Base-by-base conservation (phyloP, 2,888 invertebrate genomes). In the Caenorhabditis macrosperma region DNA sequence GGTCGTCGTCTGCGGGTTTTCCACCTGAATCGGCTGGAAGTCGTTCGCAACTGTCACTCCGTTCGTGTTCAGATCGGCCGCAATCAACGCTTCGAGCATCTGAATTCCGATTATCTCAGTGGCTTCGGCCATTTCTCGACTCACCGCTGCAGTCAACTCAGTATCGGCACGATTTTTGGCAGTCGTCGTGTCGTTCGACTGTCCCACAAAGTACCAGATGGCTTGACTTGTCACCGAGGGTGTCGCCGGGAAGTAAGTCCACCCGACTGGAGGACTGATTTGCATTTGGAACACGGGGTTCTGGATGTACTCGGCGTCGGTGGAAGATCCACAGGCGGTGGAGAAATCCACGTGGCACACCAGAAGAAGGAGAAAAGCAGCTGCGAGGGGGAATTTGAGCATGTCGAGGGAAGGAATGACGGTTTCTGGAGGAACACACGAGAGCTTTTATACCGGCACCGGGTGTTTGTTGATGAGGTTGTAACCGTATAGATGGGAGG, bases 201-300 rank as follows among this genome's bases (percentile, higher is more conserved):
- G 86, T 1, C 85, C 86, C 9, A 84, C 78, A 57, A 85, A 86
- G 52, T 81, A 86, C 82, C 82, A 83, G 17, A 78, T 75, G 10
- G 76, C 69, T 41, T 81, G 77, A 59, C 44, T 81, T 3, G 81
- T 68, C 3, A 78, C 80, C 7, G 80, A 81, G n/a, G 80, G 76
- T 46, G 78, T 72, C 10, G 75, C 17, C 9, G 86, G 85, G 64
- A 86, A 86, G 52, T 81, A 86, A 1, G 86, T 85, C 86, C 86
- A 86, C 22, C 84, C 83, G 22, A 86, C 81, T 9, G 86, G 83
- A 1, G 86, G 86, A 33, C 81, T 80, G n/a, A 86, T 74, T 44
- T 84, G 69, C 85, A 85, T 83, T n/a, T 72, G 67, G 81, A 86
- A 85, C 10, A 82, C 82, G 3, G 86, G 86, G 54, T 83, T 82